Base-by-base conservation (phyloP, 2,888 invertebrate species). In the Drepanosiphum platanoidis region DNA sequence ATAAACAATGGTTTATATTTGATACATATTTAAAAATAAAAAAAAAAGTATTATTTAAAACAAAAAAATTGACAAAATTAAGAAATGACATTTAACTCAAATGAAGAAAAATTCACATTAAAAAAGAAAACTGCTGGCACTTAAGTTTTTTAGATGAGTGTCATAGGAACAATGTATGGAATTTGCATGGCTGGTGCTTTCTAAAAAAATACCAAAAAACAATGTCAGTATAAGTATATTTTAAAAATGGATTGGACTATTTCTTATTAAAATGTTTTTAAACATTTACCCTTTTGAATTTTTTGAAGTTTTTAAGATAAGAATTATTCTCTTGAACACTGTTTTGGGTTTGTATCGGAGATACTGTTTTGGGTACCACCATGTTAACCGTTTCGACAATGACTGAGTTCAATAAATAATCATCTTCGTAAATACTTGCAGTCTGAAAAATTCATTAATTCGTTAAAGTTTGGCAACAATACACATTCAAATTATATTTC, bases 261-360 rank as follows among this genome's bases (percentile, higher is more conserved):
- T 0, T 27, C 5, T 52, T 34, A 46, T 11, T 5, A 52, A 1
- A 13, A 58, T 3, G 34, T 36, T 58, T 18, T n/a, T n/a, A n/a
- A 75, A 75, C 9, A 36, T 5, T 36, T 77, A 84, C 84, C 39
- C 52, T 77, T 39, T 68, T 84, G 18, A 84, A 84, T 68, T 84
- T 84, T 4, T 84, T 84, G 39, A 84, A 84, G 39, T 84, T 84
- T n/a, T 36, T 30, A 27, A 84, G 36, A 61, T 61, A 4, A n/a
- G 46, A 70, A 68, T 74, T 42, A 42, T 9, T 66, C 39, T 15
- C 52, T 39, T 75, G 52, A 77, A 34, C 8, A 13, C 8, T 13
- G 3, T 32, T 71, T 61, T 27, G 22, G 22, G 15, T 66, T 70
- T 70, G 36, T n/a, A 18, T 39, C 22, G n/a, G n/a, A n/a, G n/a